Evolutionary conservation across 2,888 invertebrate genomes (phyloP), one percentile per base, ranked within the genome.

Genomic region (Cotesia congregata): DNA sequence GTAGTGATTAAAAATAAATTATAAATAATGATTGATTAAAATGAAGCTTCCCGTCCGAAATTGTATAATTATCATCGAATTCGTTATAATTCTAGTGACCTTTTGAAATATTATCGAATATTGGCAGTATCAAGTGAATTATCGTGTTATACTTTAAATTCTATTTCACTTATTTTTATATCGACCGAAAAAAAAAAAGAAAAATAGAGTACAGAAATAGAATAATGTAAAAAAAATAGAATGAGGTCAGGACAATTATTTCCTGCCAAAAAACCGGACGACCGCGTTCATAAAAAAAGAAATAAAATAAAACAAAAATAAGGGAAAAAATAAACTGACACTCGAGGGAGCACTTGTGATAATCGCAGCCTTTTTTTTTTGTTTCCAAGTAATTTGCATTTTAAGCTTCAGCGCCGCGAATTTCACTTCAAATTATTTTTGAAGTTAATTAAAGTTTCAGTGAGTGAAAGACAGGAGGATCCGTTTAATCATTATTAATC

Each of bases 171-270:
- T 15, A 62, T 62, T 62, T 62, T 15, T 62, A 5, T 20, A 62
- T 17, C 12, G 6, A n/a, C 6, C 41, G 65, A 67, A 71, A 62
- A 40, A 65, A 15, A 65, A 50, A 67, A 59, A 38, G 62, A 68
- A 75, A 72, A 74, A 73, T 5, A 61, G 39, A 9, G 64, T 1
- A 50, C 12, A 6, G 3, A 68, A 50, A 30, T 30, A 30, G 30
- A 30, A 30, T 30, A 30, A 30, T 30, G 30, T 30, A 30, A 30
- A 30, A 73, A 61, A 67, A 69, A 61, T 50, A 76, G 74, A 76
- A 17, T 78, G 12, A 60, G 78, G 76, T 76, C 75, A 69, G 20
- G 74, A 79, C 74, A 72, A 78, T 75, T 74, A 76, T 70, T 76
- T 76, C 50, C 39, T 61, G 61, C 62, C 62, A 73, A 30, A 50